Evolutionary conservation across 2,888 invertebrate genomes (phyloP).

Genomic region (Sesia bembeciformis): DNA sequence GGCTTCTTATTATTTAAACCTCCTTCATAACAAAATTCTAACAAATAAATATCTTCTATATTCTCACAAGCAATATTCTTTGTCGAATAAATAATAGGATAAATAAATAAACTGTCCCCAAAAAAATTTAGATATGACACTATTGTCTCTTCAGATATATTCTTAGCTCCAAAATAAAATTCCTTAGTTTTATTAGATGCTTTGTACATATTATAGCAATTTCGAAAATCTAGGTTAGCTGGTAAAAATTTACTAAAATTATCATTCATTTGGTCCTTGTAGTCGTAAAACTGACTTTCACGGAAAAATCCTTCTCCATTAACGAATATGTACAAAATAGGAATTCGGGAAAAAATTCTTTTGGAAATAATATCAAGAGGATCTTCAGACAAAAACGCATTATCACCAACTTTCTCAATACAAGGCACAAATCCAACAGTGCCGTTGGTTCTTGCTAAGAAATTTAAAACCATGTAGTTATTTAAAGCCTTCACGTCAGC

Average conservation of each 20-base stretch:
- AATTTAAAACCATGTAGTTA: neutral
- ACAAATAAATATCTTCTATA: neutral
- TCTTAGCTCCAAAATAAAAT: neutral
- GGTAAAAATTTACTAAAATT: neutral
- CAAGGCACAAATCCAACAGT: neutral
- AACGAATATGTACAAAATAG: neutral
- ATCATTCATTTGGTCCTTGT: neutral
- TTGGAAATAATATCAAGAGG: neutral
- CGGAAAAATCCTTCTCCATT: neutral
- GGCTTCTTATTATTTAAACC: neutral
- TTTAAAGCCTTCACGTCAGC: neutral
- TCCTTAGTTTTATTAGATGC: neutral
- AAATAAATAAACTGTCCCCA: neutral
- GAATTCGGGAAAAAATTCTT: neutral
- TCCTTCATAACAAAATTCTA: neutral
- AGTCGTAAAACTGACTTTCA: neutral
- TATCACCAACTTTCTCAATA: neutral
- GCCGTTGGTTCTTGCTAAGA: neutral
- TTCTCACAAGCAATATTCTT: neutral
- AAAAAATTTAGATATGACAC: neutral
- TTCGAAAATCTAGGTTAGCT: neutral
- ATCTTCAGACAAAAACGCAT: neutral
- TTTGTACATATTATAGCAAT: neutral
- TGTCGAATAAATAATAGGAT: neutral
- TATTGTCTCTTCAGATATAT: neutral